Percentiles rank a stretch among this genome's conserved stretches.
phyloP scores from a whole-genome alignment of 2,888 invertebrate species.

The Synanthedon formicaeformis region DNA sequence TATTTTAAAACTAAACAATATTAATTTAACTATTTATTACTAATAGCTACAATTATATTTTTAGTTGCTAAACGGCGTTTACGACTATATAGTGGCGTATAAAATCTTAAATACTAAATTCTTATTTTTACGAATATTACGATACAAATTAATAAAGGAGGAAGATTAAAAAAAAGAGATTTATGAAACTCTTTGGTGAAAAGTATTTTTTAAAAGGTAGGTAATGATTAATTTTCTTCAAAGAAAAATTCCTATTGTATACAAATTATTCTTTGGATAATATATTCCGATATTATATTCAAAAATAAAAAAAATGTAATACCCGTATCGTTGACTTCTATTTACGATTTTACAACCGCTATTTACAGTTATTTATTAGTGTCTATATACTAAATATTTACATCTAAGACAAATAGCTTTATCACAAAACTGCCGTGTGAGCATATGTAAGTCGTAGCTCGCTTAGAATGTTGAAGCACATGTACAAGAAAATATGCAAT shows the following conservation, averaged over 20 bases:
- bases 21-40: background rate
- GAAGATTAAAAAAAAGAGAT: too few relatives aligned
- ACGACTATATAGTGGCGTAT: conserved; percentile 2
- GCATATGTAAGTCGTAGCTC: conserved; percentile 14
- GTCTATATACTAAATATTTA: conserved; percentile 10
- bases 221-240: too few relatives aligned
- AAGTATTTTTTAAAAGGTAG: too few relatives aligned
- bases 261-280: too few relatives aligned
- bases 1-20: background rate
- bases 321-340: too few relatives aligned
- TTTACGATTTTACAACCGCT: background rate
- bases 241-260: too few relatives aligned
- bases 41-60: background rate
- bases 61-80: background rate
- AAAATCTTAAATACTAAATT: conserved; percentile 3
- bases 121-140: too few relatives aligned
- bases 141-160: too few relatives aligned
- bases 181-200: too few relatives aligned
- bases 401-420: conserved; percentile 21
- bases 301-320: too few relatives aligned
- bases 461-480: conserved; percentile 15
- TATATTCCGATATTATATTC: too few relatives aligned
- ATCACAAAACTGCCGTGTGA: conserved; percentile 39
- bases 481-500: conserved; percentile 13
- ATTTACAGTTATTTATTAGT: too few relatives aligned